A percentile compares a stretch with the other conserved stretches of the same genome.
These are phyloP conservation scores for Athalia rosae DNA, from an alignment of 2,888 invertebrate genomes.

Conservation along the genomic window DNA sequence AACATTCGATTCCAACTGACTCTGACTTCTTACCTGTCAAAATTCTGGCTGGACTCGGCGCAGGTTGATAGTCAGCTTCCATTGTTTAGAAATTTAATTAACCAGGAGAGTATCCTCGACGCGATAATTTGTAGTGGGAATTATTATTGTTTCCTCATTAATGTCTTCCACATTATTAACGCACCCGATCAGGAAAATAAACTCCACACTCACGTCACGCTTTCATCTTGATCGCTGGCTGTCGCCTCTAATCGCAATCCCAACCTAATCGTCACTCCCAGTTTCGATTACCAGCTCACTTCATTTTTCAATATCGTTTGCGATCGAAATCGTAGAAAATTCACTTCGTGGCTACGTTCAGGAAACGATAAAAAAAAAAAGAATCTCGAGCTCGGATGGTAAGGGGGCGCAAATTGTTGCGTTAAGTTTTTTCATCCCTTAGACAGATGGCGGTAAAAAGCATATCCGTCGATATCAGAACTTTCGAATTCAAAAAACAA, in stretches of 20 bases:
- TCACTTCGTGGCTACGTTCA: background rate
- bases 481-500: slow-evolving; percentile 6
- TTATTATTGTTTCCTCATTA: slow-evolving; percentile 30
- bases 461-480: too few relatives aligned
- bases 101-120: slow-evolving; percentile 22
- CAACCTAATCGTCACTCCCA: slow-evolving; percentile 17
- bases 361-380: background rate
- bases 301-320: background rate
- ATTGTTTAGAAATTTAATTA: slow-evolving; percentile 56
- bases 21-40: slow-evolving; percentile 68
- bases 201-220: slow-evolving; percentile 61
- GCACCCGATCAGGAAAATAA: slow-evolving; percentile 43
- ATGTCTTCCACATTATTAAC: slow-evolving; percentile 46
- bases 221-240: slow-evolving; percentile 57
- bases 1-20: slow-evolving; percentile 48
- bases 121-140: slow-evolving; percentile 18
- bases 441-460: too few relatives aligned
- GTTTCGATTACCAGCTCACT: slow-evolving; percentile 19
- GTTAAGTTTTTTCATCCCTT: too few relatives aligned
- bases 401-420: too few relatives aligned
- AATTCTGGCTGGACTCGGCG: slow-evolving; percentile 70
- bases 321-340: background rate
- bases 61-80: slow-evolving; percentile 72
- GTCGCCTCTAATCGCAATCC: slow-evolving; percentile 9
- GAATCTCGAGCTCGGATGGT: too few relatives aligned